Percentiles rank a stretch among this genome's conserved stretches.
phyloP scores from a whole-genome alignment of 2,888 invertebrate genomes.

The Lasioglossum calceatum region DNA sequence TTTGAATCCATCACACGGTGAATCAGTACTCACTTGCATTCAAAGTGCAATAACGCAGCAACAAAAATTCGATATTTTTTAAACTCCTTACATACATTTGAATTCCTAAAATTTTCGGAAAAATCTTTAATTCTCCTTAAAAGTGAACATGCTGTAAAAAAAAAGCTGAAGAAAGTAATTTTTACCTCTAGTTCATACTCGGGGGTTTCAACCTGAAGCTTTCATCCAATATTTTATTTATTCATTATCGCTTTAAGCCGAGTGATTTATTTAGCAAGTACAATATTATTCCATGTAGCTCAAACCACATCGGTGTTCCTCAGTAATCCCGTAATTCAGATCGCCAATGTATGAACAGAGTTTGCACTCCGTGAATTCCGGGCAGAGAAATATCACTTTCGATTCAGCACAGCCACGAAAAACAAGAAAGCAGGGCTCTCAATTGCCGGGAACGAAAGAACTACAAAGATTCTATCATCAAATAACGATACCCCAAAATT shows the following conservation, averaged over 20 bases:
- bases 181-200: too few species aligned
- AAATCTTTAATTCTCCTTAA: background rate
- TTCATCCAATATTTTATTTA: background rate
- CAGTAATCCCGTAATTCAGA: background rate
- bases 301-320: too few species aligned
- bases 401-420: background rate
- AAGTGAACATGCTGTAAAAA: background rate
- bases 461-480: conserved; percentile 11
- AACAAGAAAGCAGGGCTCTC: background rate
- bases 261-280: too few species aligned
- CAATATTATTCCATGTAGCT: too few species aligned
- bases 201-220: too few species aligned
- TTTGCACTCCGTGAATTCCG: background rate
- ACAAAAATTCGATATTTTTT: background rate
- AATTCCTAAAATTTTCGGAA: background rate
- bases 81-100: background rate
- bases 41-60: too few species aligned
- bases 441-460: background rate
- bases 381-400: background rate
- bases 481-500: conserved; percentile 1
- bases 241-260: too few species aligned
- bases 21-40: too few species aligned
- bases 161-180: background rate
- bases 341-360: background rate
- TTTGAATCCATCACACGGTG: background rate